Conservation (phyloP, 2,113 vertebrate species). For the Piaya cayana region DNA sequence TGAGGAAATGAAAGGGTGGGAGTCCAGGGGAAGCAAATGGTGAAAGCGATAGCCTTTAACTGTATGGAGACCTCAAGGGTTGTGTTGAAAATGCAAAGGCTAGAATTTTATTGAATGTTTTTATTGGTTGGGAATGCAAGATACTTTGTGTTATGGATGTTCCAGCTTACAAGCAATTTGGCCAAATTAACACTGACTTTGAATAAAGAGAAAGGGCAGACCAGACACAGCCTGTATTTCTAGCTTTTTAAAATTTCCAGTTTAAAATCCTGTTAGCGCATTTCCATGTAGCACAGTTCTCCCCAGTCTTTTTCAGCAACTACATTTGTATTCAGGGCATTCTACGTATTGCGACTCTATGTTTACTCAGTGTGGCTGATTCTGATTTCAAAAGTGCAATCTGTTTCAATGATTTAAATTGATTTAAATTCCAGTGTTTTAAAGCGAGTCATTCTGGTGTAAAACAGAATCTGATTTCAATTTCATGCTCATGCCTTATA, state of each 20-base stretch:
- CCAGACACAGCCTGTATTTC: background rate
- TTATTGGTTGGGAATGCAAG: background rate
- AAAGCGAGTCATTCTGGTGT: background rate
- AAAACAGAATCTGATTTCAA: background rate
- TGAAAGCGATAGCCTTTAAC: background rate
- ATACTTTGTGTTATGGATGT: background rate
- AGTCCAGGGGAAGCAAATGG: background rate
- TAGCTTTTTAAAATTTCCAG: background rate
- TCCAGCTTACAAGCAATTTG: background rate
- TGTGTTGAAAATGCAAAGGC: background rate
- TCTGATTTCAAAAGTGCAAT: background rate
- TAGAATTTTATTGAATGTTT: background rate
- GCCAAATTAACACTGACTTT: background rate
- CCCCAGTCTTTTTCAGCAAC: background rate
- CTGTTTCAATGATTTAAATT: background rate
- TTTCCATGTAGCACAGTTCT: background rate
- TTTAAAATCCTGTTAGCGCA: background rate
- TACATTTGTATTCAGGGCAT: background rate
- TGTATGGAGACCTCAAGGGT: background rate
- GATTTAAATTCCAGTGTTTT: background rate
- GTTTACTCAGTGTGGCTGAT: background rate
- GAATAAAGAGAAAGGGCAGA: background rate
- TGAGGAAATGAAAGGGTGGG: background rate
- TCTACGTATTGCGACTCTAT: background rate
- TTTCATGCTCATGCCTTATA: background rate